Base-by-base conservation (phyloP, 2,797 vertebrate species). In the Microchirus variegatus region DNA sequence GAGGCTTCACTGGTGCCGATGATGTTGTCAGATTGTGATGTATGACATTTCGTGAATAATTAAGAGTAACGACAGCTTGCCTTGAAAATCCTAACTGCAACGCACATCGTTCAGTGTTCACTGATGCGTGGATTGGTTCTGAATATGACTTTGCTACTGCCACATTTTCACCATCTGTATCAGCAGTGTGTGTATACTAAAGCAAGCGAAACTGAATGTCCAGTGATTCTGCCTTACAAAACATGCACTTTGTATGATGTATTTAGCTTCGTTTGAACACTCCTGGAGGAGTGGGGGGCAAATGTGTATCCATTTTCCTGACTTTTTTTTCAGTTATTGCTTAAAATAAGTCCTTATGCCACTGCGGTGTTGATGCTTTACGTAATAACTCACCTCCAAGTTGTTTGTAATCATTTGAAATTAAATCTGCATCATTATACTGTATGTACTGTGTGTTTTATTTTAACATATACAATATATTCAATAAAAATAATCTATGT, bases 11-110 rank as follows among this genome's bases (percentile, higher is more conserved):
- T 71, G 78, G 70, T 67, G 70, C 82, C 69, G 80, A 77, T 59
- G 66, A 59, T 70, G 68, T 68, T 74, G 66, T 75, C 51, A 65
- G 58, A 56, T 70, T 70, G 60, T 71, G 65, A 84, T 77, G 65
- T 76, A 68, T 52, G 70, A 76, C 22, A 37, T 81, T 76, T 82
- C 69, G 78, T 83, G 59, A 86, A 88, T 88, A 88, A 90, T 86
- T 78, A 83, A 86, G 74, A 79, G 59, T 62, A 48, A 71, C 69
- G 76, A 80, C 67, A 77, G 76, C 73, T 82, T 43, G 13, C 53
- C 60, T 68, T 17, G 42, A 70, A 71, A 78, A 73, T 68, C 64
- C 63, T 83, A 85, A 86, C 86, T 65, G 69, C 78, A 47, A 47
- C 59, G 52, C 52, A 59, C 45, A 42, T 55, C 18, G 18, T 56